Base-by-base conservation (phyloP, 1,140 invertebrate genomes). In the Solen grandis region DNA sequence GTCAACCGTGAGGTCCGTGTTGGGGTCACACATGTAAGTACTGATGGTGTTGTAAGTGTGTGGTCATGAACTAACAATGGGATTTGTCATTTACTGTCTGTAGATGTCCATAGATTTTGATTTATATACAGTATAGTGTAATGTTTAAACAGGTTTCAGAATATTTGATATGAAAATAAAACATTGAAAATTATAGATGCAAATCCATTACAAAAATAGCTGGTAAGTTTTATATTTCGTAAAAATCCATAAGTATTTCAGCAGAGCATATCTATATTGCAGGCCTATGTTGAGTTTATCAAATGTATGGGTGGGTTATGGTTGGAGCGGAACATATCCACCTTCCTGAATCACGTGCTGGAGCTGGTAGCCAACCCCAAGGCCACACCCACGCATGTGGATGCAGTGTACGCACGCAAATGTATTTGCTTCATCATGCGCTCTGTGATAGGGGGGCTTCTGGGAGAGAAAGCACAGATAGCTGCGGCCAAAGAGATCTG, bases 401-500 rank as follows among this genome's bases (percentile, higher is more conserved):
- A 99, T 92, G 97, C 97, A 36, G 97, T 99, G 3, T 99, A 99
- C 92, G 99, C 98, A 0, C 94, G 99, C 82, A 99, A 99, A 92
- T 99, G 99, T 91, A 96, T 99, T 57, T 97, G 96, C 89, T 99
- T 99, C 90, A 98, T 99, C 87, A 93, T 99, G 54, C 94, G 97
- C 46, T 96, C 96, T 74, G 95, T 97, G 2, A 94, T 99, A 38
- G 98, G 98, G 5, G 96, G 96, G 90, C 95, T 99, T 94, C 94
- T 99, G 1, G 96, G 97, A 0, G 99, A 99, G 93, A 98, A 98
- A 88, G 97, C 98, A 59, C 99, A 99, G 93, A 95, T 97, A 52
- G 96, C 96, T 8, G 91, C 92, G 46, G 98, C 98, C 8, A 98
- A 98, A 91, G 97, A 99, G 92, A 96, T 99, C 52, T 96, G 97